Base-by-base conservation (phyloP, 2,888 invertebrate species). In the Erebia epiphron region DNA sequence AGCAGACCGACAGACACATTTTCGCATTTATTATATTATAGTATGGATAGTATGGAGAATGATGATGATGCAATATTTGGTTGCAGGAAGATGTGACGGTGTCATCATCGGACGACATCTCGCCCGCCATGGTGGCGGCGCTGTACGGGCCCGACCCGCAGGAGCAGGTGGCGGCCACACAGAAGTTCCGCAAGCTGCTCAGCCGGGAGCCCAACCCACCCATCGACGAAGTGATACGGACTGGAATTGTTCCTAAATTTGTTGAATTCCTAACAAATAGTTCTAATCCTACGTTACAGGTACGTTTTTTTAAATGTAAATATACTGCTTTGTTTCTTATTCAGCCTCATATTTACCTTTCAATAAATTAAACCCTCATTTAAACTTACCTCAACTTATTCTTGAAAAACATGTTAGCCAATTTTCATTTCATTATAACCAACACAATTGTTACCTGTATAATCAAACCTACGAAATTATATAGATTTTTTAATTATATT, bases 131-230 rank as follows among this genome's bases (percentile, higher is more conserved):
- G 97, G 96, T 99, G 66, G 95, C 96, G 75, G 97, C 96, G 76
- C 92, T 99, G 35, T 97, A 97, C 85, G 96, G 97, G 82, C 93
- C 94, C 58, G 95, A 96, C 84, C 95, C 96, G 70, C 95, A 96
- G 78, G 96, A 97, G 79, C 98, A 98, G 87, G 94, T 98, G 75
- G 92, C 94, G 81, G 98, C 98, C 7, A 98, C 98, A 73, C 98
- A 98, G 86, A 98, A 97, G 85, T 98, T 99, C 91, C 95, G 99
- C 72, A 99, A 98, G 92, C 94, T 99, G 66, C 92, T 99, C 68
- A 98, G 98, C 77, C 95, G 97, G 86, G 99, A 99, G 90, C 98
- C 99, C 4, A 98, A 98, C 94, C 99, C 99, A 68, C 99, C 99
- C 2, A 99, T 99, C 79, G 98, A 99, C 89, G 98, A 98, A 94